Evolutionary conservation across 2,797 vertebrate genomes (phyloP).

Genomic region (Carduelis carduelis): DNA sequence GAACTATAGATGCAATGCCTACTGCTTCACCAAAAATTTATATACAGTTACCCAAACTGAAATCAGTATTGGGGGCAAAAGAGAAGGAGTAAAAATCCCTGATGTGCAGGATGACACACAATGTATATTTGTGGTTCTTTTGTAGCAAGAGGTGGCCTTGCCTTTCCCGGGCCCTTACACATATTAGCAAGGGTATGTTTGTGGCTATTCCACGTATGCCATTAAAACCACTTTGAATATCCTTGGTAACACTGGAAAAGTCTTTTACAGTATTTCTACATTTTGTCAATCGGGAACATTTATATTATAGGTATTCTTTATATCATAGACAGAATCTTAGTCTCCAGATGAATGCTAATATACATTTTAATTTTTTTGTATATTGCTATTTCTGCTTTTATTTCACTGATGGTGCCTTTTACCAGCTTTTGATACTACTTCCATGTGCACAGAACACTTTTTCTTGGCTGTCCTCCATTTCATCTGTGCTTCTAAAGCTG

Average conservation of each 20-base stretch:
- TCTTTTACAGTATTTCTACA: background rate
- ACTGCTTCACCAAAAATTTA: background rate
- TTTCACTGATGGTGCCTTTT: background rate
- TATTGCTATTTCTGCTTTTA: slow-evolving; percentile 10
- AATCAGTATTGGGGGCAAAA: background rate
- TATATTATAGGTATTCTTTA: background rate
- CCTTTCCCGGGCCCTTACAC: background rate
- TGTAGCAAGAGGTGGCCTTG: background rate
- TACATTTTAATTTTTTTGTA: background rate
- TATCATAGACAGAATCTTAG: background rate
- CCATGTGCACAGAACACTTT: background rate
- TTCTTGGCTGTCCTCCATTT: slow-evolving; percentile 29
- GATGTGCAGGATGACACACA: background rate
- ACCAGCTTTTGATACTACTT: slow-evolving; percentile 16
- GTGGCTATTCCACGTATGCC: background rate
- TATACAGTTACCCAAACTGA: background rate
- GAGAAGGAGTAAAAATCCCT: background rate
- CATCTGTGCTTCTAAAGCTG: background rate
- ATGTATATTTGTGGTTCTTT: background rate
- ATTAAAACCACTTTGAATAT: background rate
- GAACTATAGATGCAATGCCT: background rate
- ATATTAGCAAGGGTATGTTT: background rate
- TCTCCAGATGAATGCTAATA: slow-evolving; percentile 1
- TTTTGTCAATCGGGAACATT: background rate
- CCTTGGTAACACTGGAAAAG: background rate